Evolutionary conservation across 1,140 invertebrate genomes (phyloP), one percentile per base, ranked within the genome.

Genomic region (Lamellibrachia luymesi): DNA sequence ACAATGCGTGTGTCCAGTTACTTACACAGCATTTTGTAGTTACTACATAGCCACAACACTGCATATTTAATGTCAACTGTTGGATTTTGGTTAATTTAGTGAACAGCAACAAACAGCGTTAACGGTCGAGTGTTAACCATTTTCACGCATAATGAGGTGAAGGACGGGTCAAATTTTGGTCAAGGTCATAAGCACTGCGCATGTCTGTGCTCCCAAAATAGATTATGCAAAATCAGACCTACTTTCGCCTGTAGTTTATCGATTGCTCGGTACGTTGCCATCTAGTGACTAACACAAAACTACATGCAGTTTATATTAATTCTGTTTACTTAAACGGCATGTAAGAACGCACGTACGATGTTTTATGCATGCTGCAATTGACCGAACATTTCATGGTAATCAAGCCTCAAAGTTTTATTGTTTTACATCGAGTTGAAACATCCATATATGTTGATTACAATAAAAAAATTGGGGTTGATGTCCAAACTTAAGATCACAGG

Each of bases 81-180:
- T 80, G 13, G 7, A 80, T 4, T 80, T 22, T 80, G 64, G 64
- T 80, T 80, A 80, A 80, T 80, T 80, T 80, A 22, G 17, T 10
- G 64, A 80, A 80, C 64, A 80, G 64, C 17, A 80, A 80, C 64
- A 80, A 2, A 80, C 64, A 22, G 64, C 64, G 5, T 80, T 80
- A 80, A 80, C 64, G 64, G 64, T 80, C 1, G 64, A 80, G 64
- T 80, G 64, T 10, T 80, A 10, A 22, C 64, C 64, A 80, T 80
- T 80, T 80, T 80, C 64, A 80, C 64, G 64, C 64, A 80, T 80
- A 80, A 80, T 80, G 64, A 80, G 64, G 64, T 80, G 64, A 80
- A 80, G 64, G 64, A 10, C 64, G 64, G 64, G 64, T 80, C 64
- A 80, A 80, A 80, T 80, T 80, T 6, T 80, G 64, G 64, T 80